Evolutionary conservation across 2,113 vertebrate genomes (phyloP).

Genomic region (Rhinopomastus cyanomelas): DNA sequence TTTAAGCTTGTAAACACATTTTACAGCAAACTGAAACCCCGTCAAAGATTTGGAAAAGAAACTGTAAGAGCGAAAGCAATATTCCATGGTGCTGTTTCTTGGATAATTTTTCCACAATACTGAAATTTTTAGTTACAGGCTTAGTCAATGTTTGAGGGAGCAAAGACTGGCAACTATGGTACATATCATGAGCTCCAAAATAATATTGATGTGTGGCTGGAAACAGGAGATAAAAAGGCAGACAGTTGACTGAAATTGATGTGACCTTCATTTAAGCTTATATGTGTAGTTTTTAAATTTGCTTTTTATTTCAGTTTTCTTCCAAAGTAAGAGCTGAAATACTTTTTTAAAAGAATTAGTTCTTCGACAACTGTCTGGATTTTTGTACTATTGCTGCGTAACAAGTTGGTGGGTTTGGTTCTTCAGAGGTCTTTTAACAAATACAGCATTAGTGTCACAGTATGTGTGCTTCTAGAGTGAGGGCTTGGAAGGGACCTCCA

Average conservation of each 20-base stretch:
- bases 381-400: fast-evolving
- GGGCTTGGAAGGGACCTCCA: too few species aligned
- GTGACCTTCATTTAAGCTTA: fast-evolving
- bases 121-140: background rate
- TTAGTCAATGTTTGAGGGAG: background rate
- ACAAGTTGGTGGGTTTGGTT: background rate
- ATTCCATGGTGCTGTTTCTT: background rate
- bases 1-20: background rate
- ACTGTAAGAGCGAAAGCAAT: background rate
- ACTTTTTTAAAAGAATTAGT: background rate
- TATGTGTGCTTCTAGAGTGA: background rate
- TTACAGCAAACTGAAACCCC: background rate
- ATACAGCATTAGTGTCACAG: fast-evolving
- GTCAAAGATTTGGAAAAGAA: background rate
- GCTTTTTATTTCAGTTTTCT: background rate
- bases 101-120: background rate
- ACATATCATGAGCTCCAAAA: background rate
- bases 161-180: background rate
- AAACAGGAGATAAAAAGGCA: background rate
- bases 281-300: background rate
- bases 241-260: background rate
- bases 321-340: background rate
- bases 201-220: background rate
- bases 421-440: background rate
- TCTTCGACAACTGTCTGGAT: background rate